Evolutionary conservation across 2,888 invertebrate species (phyloP), one percentile per base, ranked within the genome.

Genomic region (Eupithecia inturbata): DNA sequence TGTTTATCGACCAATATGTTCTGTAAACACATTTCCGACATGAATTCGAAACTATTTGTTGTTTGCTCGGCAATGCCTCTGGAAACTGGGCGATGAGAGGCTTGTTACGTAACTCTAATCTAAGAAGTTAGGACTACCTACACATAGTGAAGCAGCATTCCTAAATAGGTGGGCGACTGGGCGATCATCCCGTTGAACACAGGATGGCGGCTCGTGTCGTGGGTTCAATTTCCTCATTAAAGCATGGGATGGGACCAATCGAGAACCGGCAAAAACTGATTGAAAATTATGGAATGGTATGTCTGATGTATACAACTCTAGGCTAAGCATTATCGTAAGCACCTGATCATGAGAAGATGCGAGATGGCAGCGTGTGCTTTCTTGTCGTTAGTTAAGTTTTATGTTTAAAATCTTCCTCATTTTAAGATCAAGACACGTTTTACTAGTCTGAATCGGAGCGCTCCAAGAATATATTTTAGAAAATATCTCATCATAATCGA

Each of bases 1-100:
- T 73, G 76, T 78, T 77, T 78, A 68, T 75, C 45, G 72, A 78
- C 72, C 73, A 64, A 77, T 77, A 67, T 74, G 69, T 77, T 78
- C 71, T 72, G 76, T 76, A 76, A 70, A 77, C 71, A 75, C 73
- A 71, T 74, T 77, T 76, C 70, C 76, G 63, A 77, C 73, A 66
- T 64, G 68, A 68, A 71, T 68, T 75, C 57, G 68, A 66, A 71
- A 77, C 71, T 78, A 79, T 78, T 77, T 77, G 71, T 78, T 80
- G 74, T 78, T 77, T 76, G 64, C 75, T 68, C 76, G 73, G 71
- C 72, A 70, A 77, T 77, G 67, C 74, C 72, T 73, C 57, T 71
- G 72, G 70, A 70, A 76, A 77, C 75, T 74, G 66, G 69, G 60
- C 68, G 68, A 68, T 73, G 73, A 73, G 68, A 67, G 53, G 53